Evolutionary conservation across 2,113 vertebrate genomes (phyloP), one percentile per base, ranked within the genome.

Genomic region (Solea solea): DNA sequence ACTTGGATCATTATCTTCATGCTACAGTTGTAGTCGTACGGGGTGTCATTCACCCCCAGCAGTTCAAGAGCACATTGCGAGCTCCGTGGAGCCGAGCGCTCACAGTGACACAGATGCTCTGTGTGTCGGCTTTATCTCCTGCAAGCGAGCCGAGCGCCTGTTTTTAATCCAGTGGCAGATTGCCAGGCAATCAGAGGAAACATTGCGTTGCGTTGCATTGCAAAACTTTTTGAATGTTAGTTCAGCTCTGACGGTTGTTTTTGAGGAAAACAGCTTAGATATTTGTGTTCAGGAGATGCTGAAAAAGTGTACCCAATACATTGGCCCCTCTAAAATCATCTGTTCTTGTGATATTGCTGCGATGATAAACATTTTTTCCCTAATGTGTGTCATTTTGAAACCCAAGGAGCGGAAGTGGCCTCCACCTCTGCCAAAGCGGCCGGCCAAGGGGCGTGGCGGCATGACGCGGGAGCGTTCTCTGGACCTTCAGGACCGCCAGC

Each of bases 401-500:
- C 69, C 93, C 88, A 89, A 99, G 94, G 98, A 98, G 89, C 94
- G 92, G 78, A 98, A 98, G 91, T 94, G 95, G 87, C 97, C 97
- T 59, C 96, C 96, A 84, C 96, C 96, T 62, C 92, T 96, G 93
- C 92, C 95, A 91, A 98, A 97, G 95, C 96, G 98, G 92, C 95
- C 96, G 65, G 83, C 93, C 72, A 97, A 95, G 92, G 96, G 97
- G 73, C 96, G 96, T 77, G 95, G 96, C 62, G 90, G 94, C 5
- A 69, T 99, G 52, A 95, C 89, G 7, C 93, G 97, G 84, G 98
- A 99, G 72, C 96, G 95, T 82, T 99, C 97, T 74, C 93, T 99
- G 86, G 98, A 99, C 92, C 95, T 98, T 72, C 96, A 97, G 5
- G 98, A 99, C 92, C 93, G 96, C 66, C 98, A 98, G 82, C 94